Evolutionary conservation across 2,797 vertebrate species (phyloP).

Genomic region (Typhlichthys subterraneus): DNA sequence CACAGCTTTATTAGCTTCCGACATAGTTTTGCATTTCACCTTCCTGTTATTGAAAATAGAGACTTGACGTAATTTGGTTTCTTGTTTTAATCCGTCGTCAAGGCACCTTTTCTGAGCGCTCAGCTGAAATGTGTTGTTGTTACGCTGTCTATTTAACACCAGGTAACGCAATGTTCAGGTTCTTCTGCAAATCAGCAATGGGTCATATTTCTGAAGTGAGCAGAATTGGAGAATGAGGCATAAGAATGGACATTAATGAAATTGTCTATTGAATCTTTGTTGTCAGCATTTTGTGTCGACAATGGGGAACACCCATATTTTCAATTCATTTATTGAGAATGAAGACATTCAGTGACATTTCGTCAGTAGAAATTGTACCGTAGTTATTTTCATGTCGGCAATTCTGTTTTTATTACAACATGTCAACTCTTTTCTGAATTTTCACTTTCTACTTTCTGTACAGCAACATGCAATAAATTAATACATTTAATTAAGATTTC

Average conservation of each 20-base stretch:
- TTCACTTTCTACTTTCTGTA: slow-evolving; percentile 91
- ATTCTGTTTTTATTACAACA: slow-evolving; percentile 60
- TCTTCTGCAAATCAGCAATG: slow-evolving; percentile 29
- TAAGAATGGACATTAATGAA: not conserved
- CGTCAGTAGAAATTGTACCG: too few species aligned
- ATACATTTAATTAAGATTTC: slow-evolving; percentile 72
- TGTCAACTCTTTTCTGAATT: slow-evolving; percentile 72
- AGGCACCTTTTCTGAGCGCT: slow-evolving; percentile 23
- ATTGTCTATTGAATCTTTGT: too few species aligned
- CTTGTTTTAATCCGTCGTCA: slow-evolving; percentile 19
- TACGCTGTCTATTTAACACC: slow-evolving; percentile 14
- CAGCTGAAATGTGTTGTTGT: slow-evolving; percentile 53
- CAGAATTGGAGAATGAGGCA: slow-evolving; percentile 2
- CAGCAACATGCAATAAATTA: slow-evolving; percentile 94
- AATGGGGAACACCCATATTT: too few species aligned
- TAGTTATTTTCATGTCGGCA: slow-evolving; percentile 32
- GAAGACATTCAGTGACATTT: too few species aligned
- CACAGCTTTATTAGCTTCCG: not conserved
- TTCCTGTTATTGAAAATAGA: slow-evolving; percentile 12
- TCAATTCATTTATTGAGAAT: too few species aligned
- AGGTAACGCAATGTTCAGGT: slow-evolving; percentile 12
- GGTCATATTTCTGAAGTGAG: slow-evolving; percentile 30
- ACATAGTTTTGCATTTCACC: slow-evolving; percentile 16
- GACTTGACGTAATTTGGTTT: slow-evolving; percentile 9
- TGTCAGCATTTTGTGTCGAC: too few species aligned